phyloP scores from a whole-genome alignment of 2,113 vertebrate species.

The Cyprinodon variegatus region DNA sequence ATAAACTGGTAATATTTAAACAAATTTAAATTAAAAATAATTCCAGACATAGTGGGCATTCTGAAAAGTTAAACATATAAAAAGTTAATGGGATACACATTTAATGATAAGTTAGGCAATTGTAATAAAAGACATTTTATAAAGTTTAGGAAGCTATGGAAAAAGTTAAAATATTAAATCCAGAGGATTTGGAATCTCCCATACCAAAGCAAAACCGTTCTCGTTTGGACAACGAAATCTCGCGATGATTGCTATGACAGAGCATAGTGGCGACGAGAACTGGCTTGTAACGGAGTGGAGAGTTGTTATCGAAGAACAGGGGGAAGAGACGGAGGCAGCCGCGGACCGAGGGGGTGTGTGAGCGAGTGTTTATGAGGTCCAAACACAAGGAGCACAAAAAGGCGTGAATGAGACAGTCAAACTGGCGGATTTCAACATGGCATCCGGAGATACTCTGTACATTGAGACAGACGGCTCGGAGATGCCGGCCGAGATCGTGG shows the following conservation, averaged over 20 bases:
- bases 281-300: constrained; percentile 84
- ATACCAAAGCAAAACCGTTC: background rate
- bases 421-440: constrained; percentile 88
- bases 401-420: constrained; percentile 77
- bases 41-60: background rate
- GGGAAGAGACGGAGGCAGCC: constrained; percentile 73
- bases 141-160: background rate
- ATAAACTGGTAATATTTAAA: no score
- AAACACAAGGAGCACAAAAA: constrained; percentile 59
- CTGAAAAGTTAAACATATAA: background rate
- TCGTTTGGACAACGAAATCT: constrained; percentile 70
- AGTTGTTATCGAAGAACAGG: constrained; percentile 88
- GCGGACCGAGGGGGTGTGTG: constrained; percentile 69
- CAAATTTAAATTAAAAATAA: background rate
- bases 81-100: background rate
- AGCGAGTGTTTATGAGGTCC: constrained; percentile 53
- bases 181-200: background rate
- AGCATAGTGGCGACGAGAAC: constrained; percentile 86
- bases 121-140: constrained; percentile 7
- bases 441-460: constrained; percentile 96
- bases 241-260: constrained; percentile 83
- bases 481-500: constrained; percentile 98
- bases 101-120: background rate
- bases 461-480: constrained; percentile 96
- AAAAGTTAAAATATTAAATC: background rate